Conservation (phyloP, 2,113 vertebrate genomes). For the Coryphaenoides rupestris region DNA sequence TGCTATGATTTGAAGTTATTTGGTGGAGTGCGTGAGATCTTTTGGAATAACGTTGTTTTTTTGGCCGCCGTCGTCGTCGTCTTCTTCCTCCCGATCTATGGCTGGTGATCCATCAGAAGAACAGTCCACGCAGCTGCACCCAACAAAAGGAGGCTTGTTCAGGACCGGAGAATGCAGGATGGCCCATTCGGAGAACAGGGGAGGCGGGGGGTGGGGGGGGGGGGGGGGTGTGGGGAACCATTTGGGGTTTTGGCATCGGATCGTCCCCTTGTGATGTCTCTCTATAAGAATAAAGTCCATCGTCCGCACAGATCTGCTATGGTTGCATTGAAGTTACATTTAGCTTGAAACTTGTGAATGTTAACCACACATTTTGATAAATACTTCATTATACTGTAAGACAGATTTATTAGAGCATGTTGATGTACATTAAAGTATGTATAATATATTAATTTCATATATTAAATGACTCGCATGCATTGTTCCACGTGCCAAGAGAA, state of each 20-base stretch:
- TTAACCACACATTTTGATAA: not conserved
- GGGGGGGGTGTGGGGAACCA: constrained; percentile 15
- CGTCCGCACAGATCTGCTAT: not conserved
- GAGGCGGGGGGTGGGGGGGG: constrained; percentile 34
- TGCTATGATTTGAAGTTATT: too few species aligned
- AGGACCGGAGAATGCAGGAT: constrained; percentile 42
- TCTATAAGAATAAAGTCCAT: not conserved
- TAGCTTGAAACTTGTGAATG: too few species aligned
- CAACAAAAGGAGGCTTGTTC: constrained; percentile 72
- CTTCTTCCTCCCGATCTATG: constrained; percentile 31
- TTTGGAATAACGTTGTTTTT: constrained; percentile 49
- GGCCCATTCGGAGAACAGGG: constrained; percentile 48
- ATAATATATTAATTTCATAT: not conserved
- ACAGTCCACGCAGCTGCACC: constrained; percentile 66
- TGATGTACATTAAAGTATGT: too few species aligned
- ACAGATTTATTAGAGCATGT: too few species aligned
- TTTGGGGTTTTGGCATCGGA: constrained; percentile 36
- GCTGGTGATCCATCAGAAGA: constrained; percentile 48
- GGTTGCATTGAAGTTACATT: not conserved
- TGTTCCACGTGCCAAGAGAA: too few species aligned
- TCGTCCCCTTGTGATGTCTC: constrained; percentile 38
- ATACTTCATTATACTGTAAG: not conserved
- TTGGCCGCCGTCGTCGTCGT: constrained; percentile 4
- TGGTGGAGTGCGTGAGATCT: constrained; percentile 20
- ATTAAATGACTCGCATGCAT: not conserved